phyloP scores from a whole-genome alignment of 2,888 invertebrate species.

The Adelphocoris suturalis region DNA sequence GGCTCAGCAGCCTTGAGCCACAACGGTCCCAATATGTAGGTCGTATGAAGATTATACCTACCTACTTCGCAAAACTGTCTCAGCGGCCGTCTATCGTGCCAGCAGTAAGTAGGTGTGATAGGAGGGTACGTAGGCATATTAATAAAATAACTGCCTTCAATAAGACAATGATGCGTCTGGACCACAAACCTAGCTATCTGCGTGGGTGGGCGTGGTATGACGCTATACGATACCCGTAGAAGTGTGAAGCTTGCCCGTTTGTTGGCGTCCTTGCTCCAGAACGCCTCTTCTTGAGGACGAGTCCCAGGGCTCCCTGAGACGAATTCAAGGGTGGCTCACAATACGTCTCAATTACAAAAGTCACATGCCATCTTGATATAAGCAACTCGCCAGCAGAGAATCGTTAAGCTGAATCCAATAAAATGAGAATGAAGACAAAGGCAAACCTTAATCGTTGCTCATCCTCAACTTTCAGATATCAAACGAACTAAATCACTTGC shows the following conservation, averaged over 20 bases:
- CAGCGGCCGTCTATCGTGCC: neutral
- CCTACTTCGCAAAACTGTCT: neutral
- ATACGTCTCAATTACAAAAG: neutral
- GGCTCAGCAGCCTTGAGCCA: neutral
- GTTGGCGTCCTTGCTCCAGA: conserved; percentile 41
- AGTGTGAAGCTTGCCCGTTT: neutral
- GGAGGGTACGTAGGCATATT: no score
- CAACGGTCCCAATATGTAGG: neutral
- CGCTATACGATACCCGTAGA: neutral
- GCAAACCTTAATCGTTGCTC: no score
- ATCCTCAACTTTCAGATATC: no score
- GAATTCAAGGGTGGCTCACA: neutral
- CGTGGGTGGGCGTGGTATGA: neutral
- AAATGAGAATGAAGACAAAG: neutral
- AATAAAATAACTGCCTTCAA: neutral
- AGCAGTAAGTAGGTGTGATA: neutral
- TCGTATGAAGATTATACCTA: no score
- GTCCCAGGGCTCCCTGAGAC: neutral
- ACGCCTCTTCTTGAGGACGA: conserved; percentile 38
- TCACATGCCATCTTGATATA: neutral
- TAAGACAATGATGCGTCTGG: conserved; percentile 1
- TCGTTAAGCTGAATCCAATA: neutral
- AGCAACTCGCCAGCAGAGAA: neutral
- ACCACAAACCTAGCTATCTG: neutral
- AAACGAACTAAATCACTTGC: no score